These are phyloP conservation scores for Conistra vaccinii DNA, from an alignment of 2,888 invertebrate genomes.

Conservation along the genomic window DNA sequence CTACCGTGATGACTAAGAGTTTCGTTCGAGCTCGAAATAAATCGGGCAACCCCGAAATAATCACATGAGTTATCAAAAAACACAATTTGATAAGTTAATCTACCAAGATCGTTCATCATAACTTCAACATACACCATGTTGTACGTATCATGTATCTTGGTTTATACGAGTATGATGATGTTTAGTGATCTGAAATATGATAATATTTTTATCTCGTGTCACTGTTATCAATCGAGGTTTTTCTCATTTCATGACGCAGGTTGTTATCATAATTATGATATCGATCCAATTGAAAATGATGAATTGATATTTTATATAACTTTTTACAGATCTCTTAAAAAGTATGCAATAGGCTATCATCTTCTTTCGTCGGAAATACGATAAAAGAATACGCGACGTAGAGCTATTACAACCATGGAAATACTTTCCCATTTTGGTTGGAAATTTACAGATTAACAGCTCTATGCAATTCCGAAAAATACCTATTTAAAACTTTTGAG, in stretches of 20 bases:
- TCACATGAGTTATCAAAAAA: not conserved
- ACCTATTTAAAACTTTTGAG: too few species aligned
- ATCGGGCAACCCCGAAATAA: not conserved
- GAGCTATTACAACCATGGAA: too few species aligned
- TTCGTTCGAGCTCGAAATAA: not conserved
- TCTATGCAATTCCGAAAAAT: too few species aligned
- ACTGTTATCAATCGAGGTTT: too few species aligned
- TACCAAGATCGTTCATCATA: not conserved
- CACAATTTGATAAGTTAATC: not conserved
- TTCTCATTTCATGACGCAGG: not conserved
- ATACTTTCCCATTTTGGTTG: too few species aligned
- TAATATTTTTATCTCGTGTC: not conserved
- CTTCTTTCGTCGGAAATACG: too few species aligned
- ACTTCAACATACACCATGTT: not conserved
- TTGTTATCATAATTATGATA: conserved; percentile 5
- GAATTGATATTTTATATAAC: not conserved
- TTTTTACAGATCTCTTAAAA: too few species aligned
- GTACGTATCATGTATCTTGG: too few species aligned
- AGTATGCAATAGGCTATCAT: too few species aligned
- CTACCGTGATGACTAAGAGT: not conserved
- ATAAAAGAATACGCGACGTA: too few species aligned
- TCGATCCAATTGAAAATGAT: not conserved
- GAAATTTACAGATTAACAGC: too few species aligned
- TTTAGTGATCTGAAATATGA: not conserved
- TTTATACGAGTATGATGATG: too few species aligned